These are phyloP conservation scores for Loripinus fragilis DNA, from an alignment of 2,888 invertebrate species.

Conservation along the genomic window DNA sequence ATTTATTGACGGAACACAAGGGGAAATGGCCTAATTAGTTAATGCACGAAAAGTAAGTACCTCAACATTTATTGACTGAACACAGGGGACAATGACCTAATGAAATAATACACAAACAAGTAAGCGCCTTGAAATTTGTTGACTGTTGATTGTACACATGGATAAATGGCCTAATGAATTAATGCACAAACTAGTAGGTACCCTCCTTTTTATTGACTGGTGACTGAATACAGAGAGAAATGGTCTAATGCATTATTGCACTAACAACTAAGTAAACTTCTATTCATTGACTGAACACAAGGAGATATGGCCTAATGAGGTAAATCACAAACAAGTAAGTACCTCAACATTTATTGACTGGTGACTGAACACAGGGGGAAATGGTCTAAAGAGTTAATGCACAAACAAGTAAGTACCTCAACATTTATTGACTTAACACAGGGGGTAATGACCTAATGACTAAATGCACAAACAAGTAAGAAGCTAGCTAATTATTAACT, in stretches of 20 bases:
- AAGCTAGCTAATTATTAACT: too few relatives aligned
- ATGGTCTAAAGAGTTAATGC: constrained; percentile 43
- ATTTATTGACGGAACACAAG: constrained; percentile 67
- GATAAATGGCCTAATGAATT: constrained; percentile 44
- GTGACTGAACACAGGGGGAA: constrained; percentile 62
- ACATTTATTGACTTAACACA: too few relatives aligned
- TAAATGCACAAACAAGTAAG: too few relatives aligned
- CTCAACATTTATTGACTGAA: too few relatives aligned
- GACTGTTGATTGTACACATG: constrained; percentile 67
- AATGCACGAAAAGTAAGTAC: constrained; percentile 36
- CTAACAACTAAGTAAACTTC: constrained; percentile 30
- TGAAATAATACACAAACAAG: too few relatives aligned
- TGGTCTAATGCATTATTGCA: constrained; percentile 43
- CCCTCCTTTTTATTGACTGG: constrained; percentile 40
- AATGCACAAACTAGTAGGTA: constrained; percentile 37
- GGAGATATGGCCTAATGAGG: too few relatives aligned
- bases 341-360: too few relatives aligned
- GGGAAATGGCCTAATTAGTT: constrained; percentile 44
- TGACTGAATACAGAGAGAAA: constrained; percentile 61
- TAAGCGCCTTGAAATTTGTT: too few relatives aligned
- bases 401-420: constrained; percentile 35
- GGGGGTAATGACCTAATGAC: too few relatives aligned
- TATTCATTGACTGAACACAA: too few relatives aligned
- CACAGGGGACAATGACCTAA: too few relatives aligned
- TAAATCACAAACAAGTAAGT: too few relatives aligned